phyloP scores from a whole-genome alignment of 2,113 vertebrate species.

The Muntiacus reevesi region DNA sequence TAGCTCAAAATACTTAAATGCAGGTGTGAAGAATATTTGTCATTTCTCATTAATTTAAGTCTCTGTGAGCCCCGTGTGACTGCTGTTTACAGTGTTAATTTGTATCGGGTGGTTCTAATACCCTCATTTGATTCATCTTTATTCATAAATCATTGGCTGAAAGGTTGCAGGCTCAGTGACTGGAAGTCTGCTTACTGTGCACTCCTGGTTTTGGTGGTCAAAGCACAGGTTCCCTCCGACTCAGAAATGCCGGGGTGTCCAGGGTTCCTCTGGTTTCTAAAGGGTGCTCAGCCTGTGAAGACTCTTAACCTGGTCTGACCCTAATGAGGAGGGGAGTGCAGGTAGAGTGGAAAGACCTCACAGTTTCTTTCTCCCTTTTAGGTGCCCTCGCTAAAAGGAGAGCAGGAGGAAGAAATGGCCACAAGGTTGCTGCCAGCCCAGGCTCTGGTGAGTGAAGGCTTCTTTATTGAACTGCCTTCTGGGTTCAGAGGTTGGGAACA shows the following conservation, averaged over 20 bases:
- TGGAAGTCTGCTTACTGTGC: background rate
- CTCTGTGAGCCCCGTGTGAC: rapidly evolving
- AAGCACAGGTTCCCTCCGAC: background rate
- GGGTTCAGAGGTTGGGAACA: background rate
- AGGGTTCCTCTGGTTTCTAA: background rate
- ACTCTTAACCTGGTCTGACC: background rate
- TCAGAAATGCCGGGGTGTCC: too few relatives aligned
- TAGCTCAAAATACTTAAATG: background rate
- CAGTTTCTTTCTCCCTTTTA: background rate
- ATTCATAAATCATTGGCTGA: background rate
- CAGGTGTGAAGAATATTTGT: background rate
- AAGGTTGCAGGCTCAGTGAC: background rate
- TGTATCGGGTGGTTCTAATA: background rate
- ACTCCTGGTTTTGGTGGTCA: background rate
- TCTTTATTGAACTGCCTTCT: background rate
- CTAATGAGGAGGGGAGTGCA: background rate
- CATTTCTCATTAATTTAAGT: background rate
- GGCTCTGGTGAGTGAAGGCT: slow-evolving; percentile 46
- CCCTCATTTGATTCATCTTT: background rate
- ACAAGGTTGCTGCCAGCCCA: background rate
- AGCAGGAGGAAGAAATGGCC: slow-evolving; percentile 31
- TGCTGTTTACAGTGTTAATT: background rate
- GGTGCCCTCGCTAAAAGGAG: background rate
- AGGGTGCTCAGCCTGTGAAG: background rate
- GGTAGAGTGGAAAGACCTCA: background rate